A percentile compares a stretch with the other conserved stretches of the same genome.
These are phyloP conservation scores for Remorina albescens DNA, from an alignment of 2,797 vertebrate genomes.

Conservation along the genomic window DNA sequence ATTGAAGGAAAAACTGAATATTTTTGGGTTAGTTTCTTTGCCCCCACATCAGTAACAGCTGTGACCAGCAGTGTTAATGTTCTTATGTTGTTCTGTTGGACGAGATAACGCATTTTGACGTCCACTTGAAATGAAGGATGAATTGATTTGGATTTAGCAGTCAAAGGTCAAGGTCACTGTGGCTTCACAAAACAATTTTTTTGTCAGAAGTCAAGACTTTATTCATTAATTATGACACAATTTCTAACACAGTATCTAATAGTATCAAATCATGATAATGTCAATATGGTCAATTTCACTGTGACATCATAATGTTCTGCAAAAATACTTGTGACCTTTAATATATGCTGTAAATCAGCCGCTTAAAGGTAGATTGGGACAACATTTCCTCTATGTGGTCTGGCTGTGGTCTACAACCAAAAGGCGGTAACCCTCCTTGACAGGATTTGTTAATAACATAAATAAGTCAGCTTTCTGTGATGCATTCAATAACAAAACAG, in stretches of 20 bases:
- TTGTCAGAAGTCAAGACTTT: too few species aligned
- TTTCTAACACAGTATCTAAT: too few species aligned
- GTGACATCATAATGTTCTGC: not conserved
- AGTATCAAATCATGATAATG: too few species aligned
- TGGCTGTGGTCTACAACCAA: too few species aligned
- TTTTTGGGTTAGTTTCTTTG: too few species aligned
- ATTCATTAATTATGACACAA: too few species aligned
- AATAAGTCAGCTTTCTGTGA: constrained; percentile 1
- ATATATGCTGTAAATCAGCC: not conserved
- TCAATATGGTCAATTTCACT: not conserved
- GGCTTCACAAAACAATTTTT: not conserved
- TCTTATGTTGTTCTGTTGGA: not conserved
- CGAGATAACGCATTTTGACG: not conserved
- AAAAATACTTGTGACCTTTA: not conserved
- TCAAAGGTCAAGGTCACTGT: not conserved
- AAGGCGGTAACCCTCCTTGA: not conserved
- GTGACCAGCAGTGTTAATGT: too few species aligned
- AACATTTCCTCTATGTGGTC: too few species aligned
- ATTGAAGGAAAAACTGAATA: too few species aligned
- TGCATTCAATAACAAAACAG: constrained; percentile 2
- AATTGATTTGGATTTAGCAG: not conserved
- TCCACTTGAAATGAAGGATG: not conserved
- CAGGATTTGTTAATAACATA: not conserved
- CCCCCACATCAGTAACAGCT: too few species aligned
- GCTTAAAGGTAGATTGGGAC: not conserved